A percentile compares a stretch with the other conserved stretches of the same genome.
phyloP scores from a whole-genome alignment of 2,888 invertebrate genomes.

The Macropis europaea region DNA sequence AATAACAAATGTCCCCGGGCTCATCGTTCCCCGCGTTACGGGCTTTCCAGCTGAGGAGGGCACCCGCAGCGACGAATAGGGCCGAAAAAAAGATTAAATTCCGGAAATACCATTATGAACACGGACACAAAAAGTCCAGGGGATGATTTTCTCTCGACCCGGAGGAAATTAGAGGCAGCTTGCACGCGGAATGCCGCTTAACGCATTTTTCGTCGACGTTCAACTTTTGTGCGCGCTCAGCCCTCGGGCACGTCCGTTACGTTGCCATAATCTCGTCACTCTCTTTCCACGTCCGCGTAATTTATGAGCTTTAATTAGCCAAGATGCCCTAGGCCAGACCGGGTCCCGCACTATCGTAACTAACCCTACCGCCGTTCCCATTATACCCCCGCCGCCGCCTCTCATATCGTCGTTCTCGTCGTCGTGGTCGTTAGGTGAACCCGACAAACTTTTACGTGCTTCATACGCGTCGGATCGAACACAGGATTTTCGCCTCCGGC shows the following conservation, averaged over 20 bases:
- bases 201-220: conserved; percentile 41
- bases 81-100: conserved; percentile 23
- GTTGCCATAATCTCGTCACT: conserved; percentile 60
- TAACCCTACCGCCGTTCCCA: conserved; percentile 17
- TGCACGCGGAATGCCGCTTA: conserved; percentile 12
- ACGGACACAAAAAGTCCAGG: neutral
- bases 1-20: neutral
- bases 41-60: too few relatives aligned
- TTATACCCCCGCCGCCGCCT: neutral
- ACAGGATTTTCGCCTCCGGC: neutral
- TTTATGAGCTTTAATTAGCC: conserved; percentile 71
- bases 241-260: conserved; percentile 42
- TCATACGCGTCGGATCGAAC: neutral
- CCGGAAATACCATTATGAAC: conserved; percentile 1
- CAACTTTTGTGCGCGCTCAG: conserved; percentile 2
- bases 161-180: conserved; percentile 13
- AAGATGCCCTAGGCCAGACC: conserved; percentile 50
- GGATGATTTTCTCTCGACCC: neutral
- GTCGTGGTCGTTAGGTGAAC: conserved; percentile 4
- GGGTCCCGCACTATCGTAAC: conserved; percentile 39
- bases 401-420: conserved; percentile 11
- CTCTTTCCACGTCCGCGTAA: conserved; percentile 61
- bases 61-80: too few relatives aligned
- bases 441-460: conserved; percentile 16
- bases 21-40: neutral